These are phyloP conservation scores for Cassiopea xamachana DNA, from an alignment of 30 jellyfish, hydroid and myxozoan species.

Conservation along the genomic window DNA sequence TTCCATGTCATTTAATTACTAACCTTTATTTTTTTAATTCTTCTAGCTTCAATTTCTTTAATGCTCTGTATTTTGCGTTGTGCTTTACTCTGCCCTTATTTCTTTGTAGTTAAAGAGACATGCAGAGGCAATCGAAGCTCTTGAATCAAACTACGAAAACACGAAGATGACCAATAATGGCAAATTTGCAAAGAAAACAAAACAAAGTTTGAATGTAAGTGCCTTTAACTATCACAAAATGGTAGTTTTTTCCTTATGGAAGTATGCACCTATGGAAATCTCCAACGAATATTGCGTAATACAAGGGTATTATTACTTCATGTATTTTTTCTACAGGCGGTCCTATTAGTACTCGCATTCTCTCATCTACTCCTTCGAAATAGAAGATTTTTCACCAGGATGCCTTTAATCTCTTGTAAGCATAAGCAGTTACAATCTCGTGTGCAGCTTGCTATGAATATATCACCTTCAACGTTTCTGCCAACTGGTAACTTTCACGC, in stretches of 20 bases:
- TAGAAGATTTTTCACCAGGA: background rate
- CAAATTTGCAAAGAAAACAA: constrained; percentile 33
- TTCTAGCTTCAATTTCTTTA: background rate
- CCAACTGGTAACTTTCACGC: too few relatives aligned
- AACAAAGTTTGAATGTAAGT: constrained; percentile 46
- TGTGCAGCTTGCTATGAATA: too few relatives aligned
- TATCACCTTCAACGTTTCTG: too few relatives aligned
- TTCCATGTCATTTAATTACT: background rate
- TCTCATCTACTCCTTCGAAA: background rate
- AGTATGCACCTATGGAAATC: background rate
- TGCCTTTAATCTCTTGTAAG: background rate
- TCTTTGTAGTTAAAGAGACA: constrained; percentile 57
- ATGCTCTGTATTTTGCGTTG: background rate
- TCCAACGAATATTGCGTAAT: too few relatives aligned
- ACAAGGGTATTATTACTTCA: background rate
- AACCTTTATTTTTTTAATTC: background rate
- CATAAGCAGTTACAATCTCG: background rate
- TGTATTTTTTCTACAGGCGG: background rate
- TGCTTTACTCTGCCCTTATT: background rate
- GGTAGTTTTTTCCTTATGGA: background rate
- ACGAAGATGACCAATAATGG: constrained; percentile 69
- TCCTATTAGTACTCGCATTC: background rate
- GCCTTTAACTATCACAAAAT: background rate
- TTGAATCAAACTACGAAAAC: constrained; percentile 50
- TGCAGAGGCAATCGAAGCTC: constrained; percentile 75